Conservation (phyloP, 2,888 invertebrate species). For the Drosophila algonquin region DNA sequence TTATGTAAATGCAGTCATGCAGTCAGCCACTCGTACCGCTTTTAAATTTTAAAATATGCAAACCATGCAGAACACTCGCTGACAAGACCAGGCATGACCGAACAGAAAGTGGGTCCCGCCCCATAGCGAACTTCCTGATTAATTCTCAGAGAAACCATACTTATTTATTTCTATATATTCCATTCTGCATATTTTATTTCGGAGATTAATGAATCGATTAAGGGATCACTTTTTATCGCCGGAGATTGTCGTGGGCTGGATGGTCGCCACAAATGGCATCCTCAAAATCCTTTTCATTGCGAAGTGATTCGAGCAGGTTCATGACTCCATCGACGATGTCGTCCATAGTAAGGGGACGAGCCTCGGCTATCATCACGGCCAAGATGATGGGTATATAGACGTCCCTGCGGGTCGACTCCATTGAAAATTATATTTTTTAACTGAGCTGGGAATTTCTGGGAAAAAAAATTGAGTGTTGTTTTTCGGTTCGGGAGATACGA, state of each 20-base stretch:
- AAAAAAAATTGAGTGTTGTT: background rate
- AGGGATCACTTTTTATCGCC: background rate
- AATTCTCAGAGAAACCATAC: background rate
- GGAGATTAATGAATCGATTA: background rate
- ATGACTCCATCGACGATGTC: conserved; percentile 58
- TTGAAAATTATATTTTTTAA: conserved; percentile 17
- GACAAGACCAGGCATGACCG: too few relatives aligned
- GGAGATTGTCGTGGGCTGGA: background rate
- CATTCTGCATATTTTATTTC: background rate
- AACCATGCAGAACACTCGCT: too few relatives aligned
- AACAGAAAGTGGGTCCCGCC: too few relatives aligned
- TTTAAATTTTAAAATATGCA: background rate
- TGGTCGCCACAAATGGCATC: conserved; percentile 35
- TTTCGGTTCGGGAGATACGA: background rate
- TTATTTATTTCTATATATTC: background rate
- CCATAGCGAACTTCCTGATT: too few relatives aligned
- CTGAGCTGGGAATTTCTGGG: background rate
- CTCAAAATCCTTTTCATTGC: conserved; percentile 27
- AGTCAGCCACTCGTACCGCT: background rate
- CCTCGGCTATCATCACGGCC: conserved; percentile 62
- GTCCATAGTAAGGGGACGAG: conserved; percentile 62
- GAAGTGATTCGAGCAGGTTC: conserved; percentile 43
- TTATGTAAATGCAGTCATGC: conserved; percentile 1
- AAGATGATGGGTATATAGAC: conserved; percentile 56
- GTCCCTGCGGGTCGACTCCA: conserved; percentile 49